These are phyloP conservation scores for Pseudococcus viburni DNA, from an alignment of 2,888 invertebrate species.

Conservation along the genomic window DNA sequence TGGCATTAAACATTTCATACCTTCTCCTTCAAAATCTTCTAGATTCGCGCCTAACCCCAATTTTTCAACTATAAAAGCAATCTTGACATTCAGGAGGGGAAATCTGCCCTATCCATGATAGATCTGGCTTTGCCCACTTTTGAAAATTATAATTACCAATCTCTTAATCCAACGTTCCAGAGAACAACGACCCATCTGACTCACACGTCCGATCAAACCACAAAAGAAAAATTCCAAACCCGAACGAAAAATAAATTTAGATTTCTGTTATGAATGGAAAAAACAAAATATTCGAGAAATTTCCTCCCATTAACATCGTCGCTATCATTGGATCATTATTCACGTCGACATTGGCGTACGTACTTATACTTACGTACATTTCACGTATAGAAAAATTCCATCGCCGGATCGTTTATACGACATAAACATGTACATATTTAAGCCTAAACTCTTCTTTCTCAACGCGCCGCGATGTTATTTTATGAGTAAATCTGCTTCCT, in stretches of 20 bases:
- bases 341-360: background rate
- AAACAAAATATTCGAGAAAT: constrained; percentile 26
- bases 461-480: background rate
- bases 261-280: background rate
- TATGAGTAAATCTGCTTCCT: background rate
- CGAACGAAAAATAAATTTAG: background rate
- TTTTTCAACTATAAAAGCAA: too few species aligned
- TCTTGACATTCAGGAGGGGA: too few species aligned
- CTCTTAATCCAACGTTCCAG: background rate
- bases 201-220: background rate
- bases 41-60: too few species aligned
- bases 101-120: too few species aligned
- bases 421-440: constrained; percentile 13
- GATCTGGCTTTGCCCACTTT: too few species aligned
- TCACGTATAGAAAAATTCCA: constrained; percentile 2
- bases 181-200: background rate
- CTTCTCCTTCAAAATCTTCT: too few species aligned
- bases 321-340: constrained; percentile 4
- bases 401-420: constrained; percentile 3
- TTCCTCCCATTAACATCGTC: background rate
- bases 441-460: background rate
- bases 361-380: background rate
- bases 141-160: too few species aligned
- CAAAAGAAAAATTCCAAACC: background rate
- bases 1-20: too few species aligned